Evolutionary conservation across 2,797 vertebrate species (phyloP).

Genomic region (Pitangus sulphuratus): DNA sequence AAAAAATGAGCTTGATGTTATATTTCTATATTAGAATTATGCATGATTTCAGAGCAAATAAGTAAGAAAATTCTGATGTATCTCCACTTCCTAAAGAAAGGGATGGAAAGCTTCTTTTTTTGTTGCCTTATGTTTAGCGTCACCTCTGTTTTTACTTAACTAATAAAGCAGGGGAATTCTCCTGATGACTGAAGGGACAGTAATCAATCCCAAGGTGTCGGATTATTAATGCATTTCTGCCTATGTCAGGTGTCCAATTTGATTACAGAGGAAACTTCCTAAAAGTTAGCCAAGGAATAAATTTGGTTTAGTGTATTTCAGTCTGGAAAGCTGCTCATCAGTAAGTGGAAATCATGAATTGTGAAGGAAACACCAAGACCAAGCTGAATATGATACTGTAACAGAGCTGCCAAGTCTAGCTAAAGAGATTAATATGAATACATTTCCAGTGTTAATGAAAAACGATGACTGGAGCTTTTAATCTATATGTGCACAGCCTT

Average conservation of each 20-base stretch:
- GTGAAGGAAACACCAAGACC: neutral
- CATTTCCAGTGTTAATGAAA: slow-evolving; percentile 51
- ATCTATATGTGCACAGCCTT: neutral
- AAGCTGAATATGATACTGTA: neutral
- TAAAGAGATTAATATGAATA: slow-evolving; percentile 45
- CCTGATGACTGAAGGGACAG: neutral
- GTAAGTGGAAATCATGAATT: neutral
- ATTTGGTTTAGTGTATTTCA: neutral
- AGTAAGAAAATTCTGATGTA: neutral
- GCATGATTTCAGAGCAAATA: neutral
- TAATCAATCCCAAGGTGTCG: neutral
- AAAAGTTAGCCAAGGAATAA: neutral
- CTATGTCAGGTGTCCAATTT: neutral
- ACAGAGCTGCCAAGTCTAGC: neutral
- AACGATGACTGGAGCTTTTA: neutral
- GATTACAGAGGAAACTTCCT: neutral
- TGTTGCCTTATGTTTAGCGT: neutral
- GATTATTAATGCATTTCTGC: neutral
- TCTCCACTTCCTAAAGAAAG: neutral
- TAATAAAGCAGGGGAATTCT: neutral
- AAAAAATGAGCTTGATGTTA: neutral
- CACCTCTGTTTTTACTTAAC: neutral
- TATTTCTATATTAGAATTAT: neutral
- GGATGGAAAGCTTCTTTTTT: neutral
- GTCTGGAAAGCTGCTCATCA: neutral